Conservation (phyloP, 1,140 invertebrate species). For the Andricus grossulariae region DNA sequence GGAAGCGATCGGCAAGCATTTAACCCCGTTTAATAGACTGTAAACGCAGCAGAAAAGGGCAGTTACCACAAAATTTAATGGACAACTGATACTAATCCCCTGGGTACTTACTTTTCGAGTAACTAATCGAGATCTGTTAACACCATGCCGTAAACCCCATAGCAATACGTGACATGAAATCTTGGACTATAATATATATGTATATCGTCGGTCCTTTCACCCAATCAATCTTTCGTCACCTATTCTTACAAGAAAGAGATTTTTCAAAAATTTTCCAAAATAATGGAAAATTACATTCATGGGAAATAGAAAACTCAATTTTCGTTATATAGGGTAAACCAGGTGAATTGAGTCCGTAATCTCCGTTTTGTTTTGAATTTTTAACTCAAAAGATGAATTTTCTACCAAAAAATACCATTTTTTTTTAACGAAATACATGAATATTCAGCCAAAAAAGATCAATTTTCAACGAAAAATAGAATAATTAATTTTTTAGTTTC, state of each 20-base stretch:
- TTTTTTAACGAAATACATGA: too few species aligned
- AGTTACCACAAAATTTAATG: constrained; percentile 62
- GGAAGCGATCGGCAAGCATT: constrained; percentile 50
- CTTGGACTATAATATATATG: not conserved
- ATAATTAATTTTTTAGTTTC: too few species aligned
- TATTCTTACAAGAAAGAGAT: not conserved
- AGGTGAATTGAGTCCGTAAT: too few species aligned
- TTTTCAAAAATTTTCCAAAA: too few species aligned
- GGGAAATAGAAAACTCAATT: too few species aligned
- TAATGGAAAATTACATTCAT: too few species aligned
- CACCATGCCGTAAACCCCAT: constrained; percentile 14
- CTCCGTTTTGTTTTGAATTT: too few species aligned
- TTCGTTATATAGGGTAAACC: too few species aligned
- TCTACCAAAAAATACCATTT: too few species aligned
- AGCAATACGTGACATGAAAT: constrained; percentile 22
- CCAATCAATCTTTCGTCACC: not conserved
- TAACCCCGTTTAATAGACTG: constrained; percentile 65
- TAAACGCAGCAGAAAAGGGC: constrained; percentile 61
- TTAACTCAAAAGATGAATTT: too few species aligned
- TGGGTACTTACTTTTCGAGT: constrained; percentile 37
- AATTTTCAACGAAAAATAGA: too few species aligned
- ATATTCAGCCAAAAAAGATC: too few species aligned
- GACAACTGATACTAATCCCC: constrained; percentile 60
- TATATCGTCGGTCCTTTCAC: not conserved
- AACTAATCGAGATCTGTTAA: constrained; percentile 47